These are phyloP conservation scores for Carduelis carduelis DNA, from an alignment of 2,797 vertebrate genomes.

Conservation along the genomic window DNA sequence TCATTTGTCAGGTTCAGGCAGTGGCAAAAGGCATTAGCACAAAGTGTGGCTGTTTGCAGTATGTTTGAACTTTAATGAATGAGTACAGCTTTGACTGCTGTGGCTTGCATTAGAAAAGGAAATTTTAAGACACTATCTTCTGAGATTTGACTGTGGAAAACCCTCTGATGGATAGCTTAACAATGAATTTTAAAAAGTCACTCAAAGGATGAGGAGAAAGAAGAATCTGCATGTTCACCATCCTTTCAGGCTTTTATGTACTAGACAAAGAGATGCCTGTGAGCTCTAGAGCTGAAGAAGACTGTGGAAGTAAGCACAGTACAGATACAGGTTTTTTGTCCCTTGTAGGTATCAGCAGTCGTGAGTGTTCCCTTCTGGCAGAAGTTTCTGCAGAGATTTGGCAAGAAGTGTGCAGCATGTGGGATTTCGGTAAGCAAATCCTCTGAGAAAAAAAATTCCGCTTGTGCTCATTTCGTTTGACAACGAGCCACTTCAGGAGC, in stretches of 20 bases:
- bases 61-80: background rate
- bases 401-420: constrained; percentile 90
- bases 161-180: background rate
- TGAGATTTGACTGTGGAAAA: background rate
- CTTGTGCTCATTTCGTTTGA: background rate
- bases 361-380: constrained; percentile 94
- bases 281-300: background rate
- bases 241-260: background rate
- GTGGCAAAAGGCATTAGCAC: background rate
- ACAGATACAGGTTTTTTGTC: background rate
- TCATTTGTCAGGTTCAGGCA: background rate
- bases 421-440: constrained; percentile 87
- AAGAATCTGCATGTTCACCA: background rate
- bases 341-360: constrained; percentile 85
- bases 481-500: background rate
- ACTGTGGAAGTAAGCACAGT: background rate
- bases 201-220: background rate
- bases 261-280: background rate
- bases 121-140: background rate
- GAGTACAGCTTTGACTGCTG: background rate
- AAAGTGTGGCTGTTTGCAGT: background rate
- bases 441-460: background rate
- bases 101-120: background rate
- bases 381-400: constrained; percentile 89
- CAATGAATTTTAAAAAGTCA: background rate